Base-by-base conservation (phyloP, 2,797 vertebrate genomes). In the Enteromius thamalakanensis region DNA sequence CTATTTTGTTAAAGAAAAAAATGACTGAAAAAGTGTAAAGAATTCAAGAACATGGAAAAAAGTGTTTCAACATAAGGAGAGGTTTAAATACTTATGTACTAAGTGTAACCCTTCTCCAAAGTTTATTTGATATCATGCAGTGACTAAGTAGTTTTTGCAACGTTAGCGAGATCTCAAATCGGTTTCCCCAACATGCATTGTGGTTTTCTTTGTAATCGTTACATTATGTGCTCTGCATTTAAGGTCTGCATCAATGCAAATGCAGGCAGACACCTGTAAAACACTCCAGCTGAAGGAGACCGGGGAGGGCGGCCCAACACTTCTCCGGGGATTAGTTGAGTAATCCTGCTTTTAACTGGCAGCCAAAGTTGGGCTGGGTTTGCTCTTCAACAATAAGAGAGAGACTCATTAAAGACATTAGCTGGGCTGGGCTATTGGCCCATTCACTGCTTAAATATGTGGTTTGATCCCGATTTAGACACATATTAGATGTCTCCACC, bases 181-280 rank as follows among this genome's bases (percentile, higher is more conserved):
- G 3, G 19, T 53, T 53, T 53, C 49, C 49, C n/a, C 34, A 40
- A n/a, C 51, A 23, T 0, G 12, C 2, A 26, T 60, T 76, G 74
- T 76, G 51, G 51, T 60, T 76, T 60, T 60, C 51, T 26, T 60
- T 76, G 51, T 42, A 60, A 76, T 87, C 88, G 87, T 88, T 89
- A 79, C 69, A 83, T 51, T 87, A 84, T 88, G 86, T 82, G 58
- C 40, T 68, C 68, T 45, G 69, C 62, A 74, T 67, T 76, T 51
- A 87, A 88, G 93, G 88, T 88, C 86, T 92, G 89, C 86, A 90
- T 95, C 93, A 17, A n/a, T 68, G 68, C 81, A 84, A 80, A 67
- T 78, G 86, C 85, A 91, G 88, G 87, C 76, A 77, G 71, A 77
- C 51, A 81, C 90, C 80, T 89, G 87, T 40, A 60, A 42, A 76